Conservation (phyloP, 2,797 vertebrate genomes). For the Hozukius guyotensis region DNA sequence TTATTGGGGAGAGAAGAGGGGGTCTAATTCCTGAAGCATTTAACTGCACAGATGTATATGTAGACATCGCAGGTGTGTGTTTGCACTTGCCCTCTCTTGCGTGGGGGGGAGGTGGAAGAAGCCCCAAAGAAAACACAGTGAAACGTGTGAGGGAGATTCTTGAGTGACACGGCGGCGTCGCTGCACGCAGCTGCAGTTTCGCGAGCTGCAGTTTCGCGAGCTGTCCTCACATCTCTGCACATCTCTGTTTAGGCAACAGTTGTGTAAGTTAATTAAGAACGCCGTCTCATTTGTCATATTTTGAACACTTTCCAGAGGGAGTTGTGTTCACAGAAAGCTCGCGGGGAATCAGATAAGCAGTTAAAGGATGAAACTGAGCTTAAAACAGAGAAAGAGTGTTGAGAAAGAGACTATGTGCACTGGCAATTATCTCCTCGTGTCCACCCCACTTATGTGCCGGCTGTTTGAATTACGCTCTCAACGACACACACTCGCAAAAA, state of each 20-base stretch:
- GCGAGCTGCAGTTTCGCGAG: background rate
- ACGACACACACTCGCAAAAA: conserved; percentile 12
- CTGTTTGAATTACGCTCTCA: conserved; percentile 59
- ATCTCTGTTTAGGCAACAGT: conserved; percentile 45
- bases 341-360: conserved; percentile 8
- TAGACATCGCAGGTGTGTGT: conserved; percentile 64
- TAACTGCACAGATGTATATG: conserved; percentile 48
- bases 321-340: background rate
- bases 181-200: conserved; percentile 4
- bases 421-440: conserved; percentile 49
- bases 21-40: conserved; percentile 43
- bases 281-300: conserved; percentile 25
- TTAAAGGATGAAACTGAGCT: conserved; percentile 12
- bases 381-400: conserved; percentile 10
- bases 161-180: conserved; percentile 52
- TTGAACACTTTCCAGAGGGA: background rate
- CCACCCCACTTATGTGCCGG: conserved; percentile 33
- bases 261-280: conserved; percentile 34
- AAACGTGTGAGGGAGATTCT: conserved; percentile 53
- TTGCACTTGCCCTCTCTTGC: conserved; percentile 71
- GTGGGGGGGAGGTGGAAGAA: conserved; percentile 15
- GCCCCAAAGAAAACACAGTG: conserved; percentile 61
- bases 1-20: conserved; percentile 50
- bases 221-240: conserved; percentile 11
- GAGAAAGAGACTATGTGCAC: conserved; percentile 36